phyloP scores from a whole-genome alignment of 2,797 vertebrate genomes.

The Helicolenus hilgendorfi region DNA sequence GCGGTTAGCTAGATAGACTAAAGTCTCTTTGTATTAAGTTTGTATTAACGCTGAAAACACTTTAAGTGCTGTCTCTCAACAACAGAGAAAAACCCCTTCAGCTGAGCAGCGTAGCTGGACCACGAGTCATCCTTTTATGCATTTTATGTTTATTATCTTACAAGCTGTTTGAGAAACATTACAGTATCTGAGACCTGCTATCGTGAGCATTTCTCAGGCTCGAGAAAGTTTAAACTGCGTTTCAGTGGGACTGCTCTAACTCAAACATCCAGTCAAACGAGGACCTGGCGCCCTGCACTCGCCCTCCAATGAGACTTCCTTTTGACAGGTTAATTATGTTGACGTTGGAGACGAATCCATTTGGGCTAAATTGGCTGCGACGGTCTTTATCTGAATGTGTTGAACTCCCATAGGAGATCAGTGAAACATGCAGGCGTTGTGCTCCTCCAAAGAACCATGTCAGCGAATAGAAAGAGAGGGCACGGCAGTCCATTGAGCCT shows the following conservation, averaged over 20 bases:
- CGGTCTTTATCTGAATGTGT: conserved; percentile 24
- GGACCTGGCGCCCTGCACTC: not conserved
- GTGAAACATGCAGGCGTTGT: conserved; percentile 59
- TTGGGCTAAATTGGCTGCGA: conserved; percentile 45
- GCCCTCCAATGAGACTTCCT: not conserved
- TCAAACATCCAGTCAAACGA: not conserved
- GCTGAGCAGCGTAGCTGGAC: not conserved
- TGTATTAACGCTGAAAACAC: conserved; percentile 19
- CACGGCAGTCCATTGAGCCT: conserved; percentile 45
- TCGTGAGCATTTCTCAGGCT: not conserved
- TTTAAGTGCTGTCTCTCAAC: conserved; percentile 12
- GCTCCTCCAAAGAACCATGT: conserved; percentile 56
- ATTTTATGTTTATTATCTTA: conserved; percentile 33
- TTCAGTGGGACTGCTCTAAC: not conserved
- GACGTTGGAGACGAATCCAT: conserved; percentile 35
- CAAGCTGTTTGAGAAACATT: conserved; percentile 10
- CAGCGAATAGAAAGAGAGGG: conserved; percentile 12
- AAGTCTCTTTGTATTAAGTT: not conserved
- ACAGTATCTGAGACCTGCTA: not conserved
- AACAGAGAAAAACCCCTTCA: not conserved
- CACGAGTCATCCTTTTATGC: not conserved
- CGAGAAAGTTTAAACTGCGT: not conserved
- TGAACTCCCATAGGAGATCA: conserved; percentile 37
- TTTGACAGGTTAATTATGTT: conserved; percentile 44
- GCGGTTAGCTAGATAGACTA: not conserved